Conservation (phyloP, 2,113 vertebrate genomes). For the Argyrosomus japonicus region DNA sequence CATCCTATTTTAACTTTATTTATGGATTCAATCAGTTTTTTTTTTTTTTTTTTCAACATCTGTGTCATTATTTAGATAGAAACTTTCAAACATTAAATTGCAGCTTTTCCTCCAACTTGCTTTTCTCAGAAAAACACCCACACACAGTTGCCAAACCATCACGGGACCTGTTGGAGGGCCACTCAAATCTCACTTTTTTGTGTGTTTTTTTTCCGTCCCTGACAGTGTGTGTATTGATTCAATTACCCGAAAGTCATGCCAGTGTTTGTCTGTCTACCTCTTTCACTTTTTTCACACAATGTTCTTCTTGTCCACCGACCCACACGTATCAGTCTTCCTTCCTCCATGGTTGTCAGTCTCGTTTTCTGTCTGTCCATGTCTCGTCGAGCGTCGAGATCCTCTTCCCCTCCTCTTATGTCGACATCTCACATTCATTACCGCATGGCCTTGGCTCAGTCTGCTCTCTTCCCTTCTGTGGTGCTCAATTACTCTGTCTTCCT, state of each 20-base stretch:
- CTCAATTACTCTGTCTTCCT: slow-evolving; percentile 91
- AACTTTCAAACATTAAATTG: neutral
- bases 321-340: slow-evolving; percentile 27
- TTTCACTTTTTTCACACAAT: neutral
- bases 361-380: slow-evolving; percentile 55
- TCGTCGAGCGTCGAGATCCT: slow-evolving; percentile 42
- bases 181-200: slow-evolving; percentile 24
- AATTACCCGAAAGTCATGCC: slow-evolving; percentile 66
- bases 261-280: slow-evolving; percentile 32
- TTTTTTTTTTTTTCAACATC: neutral
- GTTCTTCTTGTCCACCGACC: slow-evolving; percentile 35
- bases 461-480: slow-evolving; percentile 85
- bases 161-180: neutral
- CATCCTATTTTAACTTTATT: neutral
- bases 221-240: slow-evolving; percentile 62
- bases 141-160: slow-evolving; percentile 22
- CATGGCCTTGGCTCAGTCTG: slow-evolving; percentile 83
- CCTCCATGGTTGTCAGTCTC: slow-evolving; percentile 49
- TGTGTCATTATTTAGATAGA: neutral
- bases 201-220: slow-evolving; percentile 38
- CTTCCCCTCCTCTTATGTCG: slow-evolving; percentile 57
- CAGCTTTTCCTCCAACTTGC: neutral
- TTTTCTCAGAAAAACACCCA: slow-evolving; percentile 14
- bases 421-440: slow-evolving; percentile 86
- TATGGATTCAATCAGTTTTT: neutral